Conservation (phyloP, 2,113 vertebrate species). For the Neogobius melanostomus region DNA sequence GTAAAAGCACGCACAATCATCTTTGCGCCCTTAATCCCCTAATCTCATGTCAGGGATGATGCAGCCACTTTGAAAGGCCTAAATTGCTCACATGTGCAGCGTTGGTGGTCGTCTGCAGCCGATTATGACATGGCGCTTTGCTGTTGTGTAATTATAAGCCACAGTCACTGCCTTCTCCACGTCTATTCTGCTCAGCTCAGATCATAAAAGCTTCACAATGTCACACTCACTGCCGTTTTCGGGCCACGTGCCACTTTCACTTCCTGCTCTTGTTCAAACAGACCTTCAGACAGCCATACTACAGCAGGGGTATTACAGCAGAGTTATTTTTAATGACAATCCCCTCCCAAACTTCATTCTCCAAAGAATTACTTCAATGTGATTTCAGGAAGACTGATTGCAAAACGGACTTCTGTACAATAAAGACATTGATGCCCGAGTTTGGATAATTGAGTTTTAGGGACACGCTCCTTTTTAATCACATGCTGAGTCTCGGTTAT, state of each 20-base stretch:
- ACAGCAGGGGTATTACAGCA: background rate
- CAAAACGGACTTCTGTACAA: too few species aligned
- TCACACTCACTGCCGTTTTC: slow-evolving; percentile 12
- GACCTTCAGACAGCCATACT: slow-evolving; percentile 6
- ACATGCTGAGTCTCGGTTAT: too few species aligned
- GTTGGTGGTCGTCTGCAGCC: slow-evolving; percentile 22
- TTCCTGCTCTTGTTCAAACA: slow-evolving; percentile 38
- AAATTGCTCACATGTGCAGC: background rate
- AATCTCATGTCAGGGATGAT: background rate
- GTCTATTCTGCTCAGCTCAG: slow-evolving; percentile 8
- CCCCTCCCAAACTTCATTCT: background rate
- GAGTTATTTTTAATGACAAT: background rate
- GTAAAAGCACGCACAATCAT: background rate
- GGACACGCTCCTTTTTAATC: too few species aligned
- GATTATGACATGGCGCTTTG: slow-evolving; percentile 11
- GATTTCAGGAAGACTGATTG: too few species aligned
- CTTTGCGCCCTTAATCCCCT: background rate
- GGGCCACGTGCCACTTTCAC: slow-evolving; percentile 26
- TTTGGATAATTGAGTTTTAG: too few species aligned
- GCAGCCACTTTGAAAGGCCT: slow-evolving; percentile 3
- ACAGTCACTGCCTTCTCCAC: background rate
- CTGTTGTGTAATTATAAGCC: slow-evolving; percentile 20
- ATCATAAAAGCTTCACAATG: slow-evolving; percentile 20
- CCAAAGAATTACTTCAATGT: too few species aligned
- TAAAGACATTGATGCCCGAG: too few species aligned